Conservation (phyloP, 1,140 invertebrate species). For the Macrostomum lignano region DNA sequence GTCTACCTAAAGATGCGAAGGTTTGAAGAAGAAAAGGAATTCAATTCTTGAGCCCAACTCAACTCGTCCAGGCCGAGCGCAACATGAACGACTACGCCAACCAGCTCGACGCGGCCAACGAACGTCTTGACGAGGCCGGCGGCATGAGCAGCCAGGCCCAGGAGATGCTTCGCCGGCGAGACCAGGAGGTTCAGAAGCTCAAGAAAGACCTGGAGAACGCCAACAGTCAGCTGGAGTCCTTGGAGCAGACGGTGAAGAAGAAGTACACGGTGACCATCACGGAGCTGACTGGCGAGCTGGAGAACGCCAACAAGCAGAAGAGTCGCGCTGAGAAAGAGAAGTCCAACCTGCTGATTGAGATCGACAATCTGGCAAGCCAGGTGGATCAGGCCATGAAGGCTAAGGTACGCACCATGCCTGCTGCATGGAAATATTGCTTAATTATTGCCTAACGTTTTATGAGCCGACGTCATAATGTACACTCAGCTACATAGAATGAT, state of each 20-base stretch:
- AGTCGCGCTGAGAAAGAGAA: slow-evolving; percentile 23
- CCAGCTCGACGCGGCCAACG: slow-evolving; percentile 16
- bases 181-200: slow-evolving; percentile 18
- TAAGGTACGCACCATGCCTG: slow-evolving; percentile 9
- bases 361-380: slow-evolving; percentile 16
- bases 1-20: too few relatives aligned
- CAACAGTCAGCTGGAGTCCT: slow-evolving; percentile 16
- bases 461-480: not conserved
- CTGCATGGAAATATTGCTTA: not conserved
- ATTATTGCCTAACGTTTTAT: not conserved
- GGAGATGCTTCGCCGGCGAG: slow-evolving; percentile 19
- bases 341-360: slow-evolving; percentile 19
- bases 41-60: too few relatives aligned
- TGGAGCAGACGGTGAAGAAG: slow-evolving; percentile 19
- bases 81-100: slow-evolving; percentile 15
- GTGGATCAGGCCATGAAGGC: slow-evolving; percentile 17
- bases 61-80: slow-evolving; percentile 24
- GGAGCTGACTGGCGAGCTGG: slow-evolving; percentile 21
- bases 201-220: slow-evolving; percentile 22
- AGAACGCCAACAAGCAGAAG: slow-evolving; percentile 18
- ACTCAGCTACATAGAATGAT: too few relatives aligned
- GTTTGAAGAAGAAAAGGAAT: too few relatives aligned
- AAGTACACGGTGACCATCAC: slow-evolving; percentile 20
- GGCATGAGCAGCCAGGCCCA: slow-evolving; percentile 12
- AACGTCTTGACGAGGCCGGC: slow-evolving; percentile 20